phyloP scores from a whole-genome alignment of 2,888 invertebrate genomes.

The Polydrusus tereticollis region DNA sequence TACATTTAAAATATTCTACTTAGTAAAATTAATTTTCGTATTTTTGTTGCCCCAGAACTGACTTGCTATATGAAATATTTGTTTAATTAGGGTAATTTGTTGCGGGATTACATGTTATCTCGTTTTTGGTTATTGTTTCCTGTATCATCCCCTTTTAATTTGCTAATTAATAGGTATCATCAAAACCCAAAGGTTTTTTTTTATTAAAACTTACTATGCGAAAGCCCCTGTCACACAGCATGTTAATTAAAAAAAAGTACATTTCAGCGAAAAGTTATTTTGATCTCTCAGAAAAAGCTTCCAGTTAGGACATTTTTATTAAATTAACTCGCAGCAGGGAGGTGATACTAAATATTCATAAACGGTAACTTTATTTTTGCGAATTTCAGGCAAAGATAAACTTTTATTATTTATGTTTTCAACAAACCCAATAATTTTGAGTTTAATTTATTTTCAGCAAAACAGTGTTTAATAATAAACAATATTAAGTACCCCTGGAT shows the following conservation, averaged over 20 bases:
- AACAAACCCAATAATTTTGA: conserved; percentile 14
- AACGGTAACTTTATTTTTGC: conserved; percentile 3
- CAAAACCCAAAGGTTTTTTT: not conserved
- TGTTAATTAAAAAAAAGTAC: not conserved
- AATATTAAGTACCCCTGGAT: not conserved
- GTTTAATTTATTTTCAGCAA: conserved; percentile 1
- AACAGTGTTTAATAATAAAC: not conserved
- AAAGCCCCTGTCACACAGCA: not conserved
- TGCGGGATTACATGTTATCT: too few relatives aligned
- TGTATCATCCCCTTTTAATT: too few relatives aligned
- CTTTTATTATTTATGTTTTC: conserved; percentile 15
- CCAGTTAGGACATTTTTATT: conserved; percentile 6
- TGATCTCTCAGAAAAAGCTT: conserved; percentile 2
- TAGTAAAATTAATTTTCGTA: too few relatives aligned
- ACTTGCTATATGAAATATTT: too few relatives aligned
- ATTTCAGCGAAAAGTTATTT: not conserved
- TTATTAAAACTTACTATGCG: not conserved
- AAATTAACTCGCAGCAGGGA: not conserved
- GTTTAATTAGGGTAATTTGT: too few relatives aligned
- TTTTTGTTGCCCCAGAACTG: too few relatives aligned
- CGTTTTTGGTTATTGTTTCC: too few relatives aligned
- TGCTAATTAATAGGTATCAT: not conserved
- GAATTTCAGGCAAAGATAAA: not conserved
- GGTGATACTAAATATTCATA: conserved; percentile 23
- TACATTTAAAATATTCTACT: too few relatives aligned